phyloP scores from a whole-genome alignment of 2,113 vertebrate genomes.

The Trichomycterus rosablanca region DNA sequence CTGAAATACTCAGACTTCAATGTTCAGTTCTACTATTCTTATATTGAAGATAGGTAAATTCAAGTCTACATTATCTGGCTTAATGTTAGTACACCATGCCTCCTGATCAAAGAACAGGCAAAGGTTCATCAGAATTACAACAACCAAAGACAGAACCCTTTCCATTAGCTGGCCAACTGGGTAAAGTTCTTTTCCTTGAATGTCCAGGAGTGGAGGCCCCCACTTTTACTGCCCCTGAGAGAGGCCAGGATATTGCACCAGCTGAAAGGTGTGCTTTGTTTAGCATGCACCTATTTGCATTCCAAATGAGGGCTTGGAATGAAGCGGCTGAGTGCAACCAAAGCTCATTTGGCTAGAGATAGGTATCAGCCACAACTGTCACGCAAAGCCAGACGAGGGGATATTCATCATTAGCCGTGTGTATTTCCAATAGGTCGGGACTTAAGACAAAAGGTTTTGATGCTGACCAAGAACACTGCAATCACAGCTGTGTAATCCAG shows the following conservation, averaged over 20 bases:
- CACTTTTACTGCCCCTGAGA: constrained; percentile 25
- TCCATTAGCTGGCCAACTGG: constrained; percentile 35
- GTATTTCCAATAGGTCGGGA: constrained; percentile 20
- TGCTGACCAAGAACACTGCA: constrained; percentile 18
- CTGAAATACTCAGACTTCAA: no score
- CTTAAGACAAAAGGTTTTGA: background rate
- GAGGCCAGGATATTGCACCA: constrained; percentile 48
- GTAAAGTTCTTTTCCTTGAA: constrained; percentile 30
- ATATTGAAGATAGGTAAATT: no score
- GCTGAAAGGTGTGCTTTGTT: constrained; percentile 69
- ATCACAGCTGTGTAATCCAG: background rate
- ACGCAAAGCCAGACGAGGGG: constrained; percentile 60
- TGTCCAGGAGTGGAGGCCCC: constrained; percentile 25
- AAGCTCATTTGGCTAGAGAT: constrained; percentile 75
- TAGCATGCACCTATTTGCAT: constrained; percentile 66
- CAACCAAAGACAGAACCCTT: constrained; percentile 31
- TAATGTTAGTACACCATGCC: no score
- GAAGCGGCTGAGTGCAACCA: constrained; percentile 55
- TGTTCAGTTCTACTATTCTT: no score
- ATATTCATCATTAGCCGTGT: constrained; percentile 49
- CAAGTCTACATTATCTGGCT: no score
- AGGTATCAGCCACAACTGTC: constrained; percentile 63
- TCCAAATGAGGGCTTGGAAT: constrained; percentile 65
- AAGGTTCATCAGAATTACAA: constrained; percentile 24
- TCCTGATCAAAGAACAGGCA: constrained; percentile 40